phyloP scores from a whole-genome alignment of 2,797 vertebrate genomes.

The Tapera naevia region DNA sequence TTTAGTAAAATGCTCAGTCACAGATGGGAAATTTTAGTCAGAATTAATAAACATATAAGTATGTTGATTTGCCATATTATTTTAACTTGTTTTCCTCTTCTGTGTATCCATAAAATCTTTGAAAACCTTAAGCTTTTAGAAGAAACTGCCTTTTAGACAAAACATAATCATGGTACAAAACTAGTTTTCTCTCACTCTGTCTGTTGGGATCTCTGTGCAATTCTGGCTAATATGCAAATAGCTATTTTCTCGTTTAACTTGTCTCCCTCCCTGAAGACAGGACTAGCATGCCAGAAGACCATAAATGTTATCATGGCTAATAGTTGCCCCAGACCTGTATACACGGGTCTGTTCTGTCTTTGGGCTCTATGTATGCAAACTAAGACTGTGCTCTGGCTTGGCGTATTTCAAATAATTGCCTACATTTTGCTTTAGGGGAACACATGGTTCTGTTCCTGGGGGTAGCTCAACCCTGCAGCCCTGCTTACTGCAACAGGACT shows the following conservation, averaged over 20 bases:
- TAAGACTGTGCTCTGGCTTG: not conserved
- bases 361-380: not conserved
- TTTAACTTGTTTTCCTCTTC: constrained; percentile 45
- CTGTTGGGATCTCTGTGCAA: not conserved
- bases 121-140: constrained; percentile 9
- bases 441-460: not conserved
- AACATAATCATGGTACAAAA: constrained; percentile 11
- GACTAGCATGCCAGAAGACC: not conserved
- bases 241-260: not conserved
- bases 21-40: constrained; percentile 38
- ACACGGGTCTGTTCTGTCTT: not conserved
- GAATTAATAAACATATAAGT: constrained; percentile 50
- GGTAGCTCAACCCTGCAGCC: not conserved
- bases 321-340: not conserved
- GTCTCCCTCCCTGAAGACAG: not conserved
- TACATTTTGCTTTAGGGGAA: not conserved
- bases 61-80: constrained; percentile 32
- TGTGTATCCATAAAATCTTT: constrained; percentile 10
- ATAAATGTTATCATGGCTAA: not conserved
- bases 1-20: not conserved
- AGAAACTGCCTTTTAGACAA: not conserved
- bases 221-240: not conserved
- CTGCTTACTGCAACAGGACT: not conserved
- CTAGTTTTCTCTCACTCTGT: not conserved
- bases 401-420: not conserved